Evolutionary conservation across 2,888 invertebrate genomes (phyloP).

Genomic region (Synanthedon andrenaeformis): DNA sequence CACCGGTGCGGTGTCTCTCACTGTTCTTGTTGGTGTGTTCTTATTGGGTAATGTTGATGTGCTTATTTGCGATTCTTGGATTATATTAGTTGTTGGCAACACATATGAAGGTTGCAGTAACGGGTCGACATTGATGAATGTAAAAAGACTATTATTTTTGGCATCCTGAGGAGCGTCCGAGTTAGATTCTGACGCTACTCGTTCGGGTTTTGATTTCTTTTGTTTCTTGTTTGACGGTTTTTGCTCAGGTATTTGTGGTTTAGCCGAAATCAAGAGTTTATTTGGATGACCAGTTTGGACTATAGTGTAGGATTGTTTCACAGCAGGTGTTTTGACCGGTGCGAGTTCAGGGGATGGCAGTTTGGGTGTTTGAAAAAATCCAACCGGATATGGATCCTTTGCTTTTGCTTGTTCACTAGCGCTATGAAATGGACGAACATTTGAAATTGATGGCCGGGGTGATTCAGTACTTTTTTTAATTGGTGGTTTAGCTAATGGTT

Average conservation of each 20-base stretch:
- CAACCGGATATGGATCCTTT: conserved; percentile 51
- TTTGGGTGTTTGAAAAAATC: conserved; percentile 44
- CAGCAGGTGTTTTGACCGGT: conserved; percentile 41
- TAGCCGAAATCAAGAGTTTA: conserved; percentile 57
- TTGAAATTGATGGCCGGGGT: neutral
- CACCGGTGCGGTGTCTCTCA: conserved; percentile 11
- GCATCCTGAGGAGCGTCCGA: conserved; percentile 35
- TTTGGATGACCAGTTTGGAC: conserved; percentile 58
- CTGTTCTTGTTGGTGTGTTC: conserved; percentile 10
- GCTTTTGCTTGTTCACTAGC: conserved; percentile 11
- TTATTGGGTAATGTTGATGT: conserved; percentile 36
- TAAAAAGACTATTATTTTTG: conserved; percentile 45
- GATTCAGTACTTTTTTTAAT: neutral
- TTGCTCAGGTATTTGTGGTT: conserved; percentile 25
- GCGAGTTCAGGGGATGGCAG: conserved; percentile 15
- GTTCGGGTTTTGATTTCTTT: conserved; percentile 23
- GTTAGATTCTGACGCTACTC: conserved; percentile 21
- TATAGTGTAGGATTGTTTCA: conserved; percentile 56
- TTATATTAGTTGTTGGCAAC: conserved; percentile 50
- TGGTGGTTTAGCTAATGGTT: neutral
- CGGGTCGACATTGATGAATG: conserved; percentile 61
- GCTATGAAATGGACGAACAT: neutral
- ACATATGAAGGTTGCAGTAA: conserved; percentile 53
- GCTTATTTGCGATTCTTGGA: conserved; percentile 59
- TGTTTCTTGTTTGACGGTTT: conserved; percentile 31